A percentile compares a stretch with the other conserved stretches of the same genome.
Evolutionary conservation across 2,797 vertebrate species (phyloP).

Genomic region (Bovichtus variegatus): DNA sequence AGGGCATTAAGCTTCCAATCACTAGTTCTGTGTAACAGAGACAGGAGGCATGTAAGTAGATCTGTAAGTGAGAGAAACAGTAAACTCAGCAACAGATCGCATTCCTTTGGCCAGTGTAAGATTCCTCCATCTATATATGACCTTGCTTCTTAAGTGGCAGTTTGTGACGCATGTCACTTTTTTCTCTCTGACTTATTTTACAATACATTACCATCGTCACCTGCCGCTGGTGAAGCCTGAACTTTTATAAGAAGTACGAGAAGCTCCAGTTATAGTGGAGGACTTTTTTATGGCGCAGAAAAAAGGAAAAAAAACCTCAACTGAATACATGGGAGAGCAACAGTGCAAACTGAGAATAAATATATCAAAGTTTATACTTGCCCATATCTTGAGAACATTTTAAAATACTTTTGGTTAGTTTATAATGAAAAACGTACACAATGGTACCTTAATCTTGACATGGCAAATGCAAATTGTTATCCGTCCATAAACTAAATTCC

Average conservation of each 20-base stretch:
- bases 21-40: neutral
- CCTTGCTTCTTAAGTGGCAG: neutral
- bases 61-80: neutral
- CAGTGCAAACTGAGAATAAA: conserved; percentile 15
- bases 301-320: neutral
- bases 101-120: neutral
- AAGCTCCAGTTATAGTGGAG: neutral
- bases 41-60: neutral
- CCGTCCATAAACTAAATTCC: conserved; percentile 66
- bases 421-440: conserved; percentile 41
- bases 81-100: neutral
- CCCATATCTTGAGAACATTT: conserved; percentile 21
- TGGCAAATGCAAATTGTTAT: conserved; percentile 63
- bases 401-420: conserved; percentile 34
- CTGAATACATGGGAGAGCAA: neutral
- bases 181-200: conserved; percentile 18
- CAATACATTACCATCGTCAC: conserved; percentile 2
- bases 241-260: conserved; percentile 7
- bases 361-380: conserved; percentile 23
- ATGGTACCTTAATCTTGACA: conserved; percentile 55
- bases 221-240: conserved; percentile 5
- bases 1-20: neutral
- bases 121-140: conserved; percentile 6
- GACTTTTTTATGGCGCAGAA: neutral
- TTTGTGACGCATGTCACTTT: neutral